A percentile compares a stretch with the other conserved stretches of the same genome.
phyloP scores from a whole-genome alignment of 2,888 invertebrate species.

The Synergus umbraculus region DNA sequence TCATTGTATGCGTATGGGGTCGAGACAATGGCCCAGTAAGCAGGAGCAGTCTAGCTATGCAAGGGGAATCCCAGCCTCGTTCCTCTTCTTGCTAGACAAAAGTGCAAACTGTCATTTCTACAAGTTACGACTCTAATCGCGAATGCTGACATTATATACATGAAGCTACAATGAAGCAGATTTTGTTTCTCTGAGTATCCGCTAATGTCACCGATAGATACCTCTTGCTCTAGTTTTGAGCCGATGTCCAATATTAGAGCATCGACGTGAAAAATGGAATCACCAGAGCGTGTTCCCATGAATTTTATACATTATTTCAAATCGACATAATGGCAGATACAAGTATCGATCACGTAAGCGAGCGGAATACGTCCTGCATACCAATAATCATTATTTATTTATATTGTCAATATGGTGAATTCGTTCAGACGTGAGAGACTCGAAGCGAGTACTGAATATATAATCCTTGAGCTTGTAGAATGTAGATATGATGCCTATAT shows the following conservation, averaged over 20 bases:
- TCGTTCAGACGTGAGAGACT: conserved; percentile 68
- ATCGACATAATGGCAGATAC: conserved; percentile 56
- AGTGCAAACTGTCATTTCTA: neutral
- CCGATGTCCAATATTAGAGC: neutral
- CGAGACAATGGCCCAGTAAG: conserved; percentile 22
- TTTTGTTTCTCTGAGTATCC: no score
- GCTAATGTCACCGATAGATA: no score
- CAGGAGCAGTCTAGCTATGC: conserved; percentile 2
- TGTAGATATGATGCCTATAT: neutral
- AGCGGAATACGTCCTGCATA: conserved; percentile 63
- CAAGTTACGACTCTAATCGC: no score
- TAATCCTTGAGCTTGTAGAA: neutral
- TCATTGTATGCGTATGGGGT: conserved; percentile 32
- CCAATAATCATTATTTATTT: conserved; percentile 69
- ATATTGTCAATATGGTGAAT: conserved; percentile 70
- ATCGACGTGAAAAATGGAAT: neutral
- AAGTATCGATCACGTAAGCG: conserved; percentile 70
- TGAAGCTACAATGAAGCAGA: no score
- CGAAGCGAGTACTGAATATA: conserved; percentile 48
- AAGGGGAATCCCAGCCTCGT: conserved; percentile 19
- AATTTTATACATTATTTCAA: conserved; percentile 41
- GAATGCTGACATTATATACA: no score
- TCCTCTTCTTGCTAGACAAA: neutral
- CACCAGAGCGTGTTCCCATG: neutral
- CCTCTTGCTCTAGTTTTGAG: no score